Percentiles rank a stretch among this genome's conserved stretches.
Conservation (phyloP, 2,888 invertebrate genomes). For the Macrosoma leucophasiata region DNA sequence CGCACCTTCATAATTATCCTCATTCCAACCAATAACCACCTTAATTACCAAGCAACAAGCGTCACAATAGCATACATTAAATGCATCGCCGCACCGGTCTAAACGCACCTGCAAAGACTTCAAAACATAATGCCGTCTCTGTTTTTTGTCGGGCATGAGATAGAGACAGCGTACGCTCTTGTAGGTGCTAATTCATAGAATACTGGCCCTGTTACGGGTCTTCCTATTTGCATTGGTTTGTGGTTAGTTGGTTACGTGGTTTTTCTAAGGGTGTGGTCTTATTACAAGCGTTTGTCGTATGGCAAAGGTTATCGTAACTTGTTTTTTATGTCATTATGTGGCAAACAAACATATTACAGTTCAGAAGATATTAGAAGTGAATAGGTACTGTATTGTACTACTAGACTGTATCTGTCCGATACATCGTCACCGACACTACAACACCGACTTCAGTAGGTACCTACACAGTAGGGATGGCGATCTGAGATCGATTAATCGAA, state of each 20-base stretch:
- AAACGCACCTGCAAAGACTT: slow-evolving; percentile 29
- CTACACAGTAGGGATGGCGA: no score
- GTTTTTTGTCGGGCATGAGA: slow-evolving; percentile 26
- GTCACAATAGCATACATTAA: slow-evolving; percentile 16
- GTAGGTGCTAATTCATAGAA: slow-evolving; percentile 53
- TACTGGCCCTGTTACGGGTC: slow-evolving; percentile 29
- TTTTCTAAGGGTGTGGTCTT: no score
- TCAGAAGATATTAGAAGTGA: no score
- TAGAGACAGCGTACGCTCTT: slow-evolving; percentile 29
- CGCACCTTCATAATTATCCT: slow-evolving; percentile 38
- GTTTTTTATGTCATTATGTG: no score
- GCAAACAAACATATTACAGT: no score
- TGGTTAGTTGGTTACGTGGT: slow-evolving; percentile 28
- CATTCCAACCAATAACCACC: slow-evolving; percentile 11
- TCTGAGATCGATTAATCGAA: no score
- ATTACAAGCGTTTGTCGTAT: no score
- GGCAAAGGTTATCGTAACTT: no score
- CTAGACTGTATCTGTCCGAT: no score
- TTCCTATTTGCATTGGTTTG: slow-evolving; percentile 27
- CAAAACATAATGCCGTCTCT: slow-evolving; percentile 27
- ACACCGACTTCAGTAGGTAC: no score
- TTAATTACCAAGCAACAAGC: slow-evolving; percentile 12
- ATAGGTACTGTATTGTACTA: no score
- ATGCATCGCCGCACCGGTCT: slow-evolving; percentile 21
- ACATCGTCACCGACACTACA: no score